A percentile compares a stretch with the other conserved stretches of the same genome.
Evolutionary conservation across 1,140 invertebrate genomes (phyloP).

Genomic region (Atopsyche davidsoni): DNA sequence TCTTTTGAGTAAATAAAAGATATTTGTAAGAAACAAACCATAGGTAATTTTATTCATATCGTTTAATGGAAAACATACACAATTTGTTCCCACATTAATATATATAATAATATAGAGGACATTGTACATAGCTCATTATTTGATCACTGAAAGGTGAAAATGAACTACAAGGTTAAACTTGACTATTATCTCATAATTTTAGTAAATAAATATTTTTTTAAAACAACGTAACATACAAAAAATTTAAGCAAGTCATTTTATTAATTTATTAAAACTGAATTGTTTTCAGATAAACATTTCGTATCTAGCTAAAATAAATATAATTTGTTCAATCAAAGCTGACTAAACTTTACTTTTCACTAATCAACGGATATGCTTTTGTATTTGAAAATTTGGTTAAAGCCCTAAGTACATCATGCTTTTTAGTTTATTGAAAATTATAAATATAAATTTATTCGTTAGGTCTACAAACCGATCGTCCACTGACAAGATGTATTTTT

Average conservation of each 20-base stretch:
- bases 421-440: conserved; percentile 5
- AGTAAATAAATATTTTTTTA: conserved; percentile 9
- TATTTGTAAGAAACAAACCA: conserved; percentile 25
- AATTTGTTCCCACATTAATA: conserved; percentile 32
- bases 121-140: conserved; percentile 27
- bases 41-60: conserved; percentile 26
- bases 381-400: conserved; percentile 18
- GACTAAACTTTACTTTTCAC: neutral
- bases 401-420: conserved; percentile 18
- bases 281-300: too few species aligned
- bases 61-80: conserved; percentile 30
- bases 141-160: conserved; percentile 16
- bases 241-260: neutral
- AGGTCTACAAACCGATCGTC: too few species aligned
- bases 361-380: conserved; percentile 7
- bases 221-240: conserved; percentile 7
- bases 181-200: neutral
- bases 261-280: conserved; percentile 12
- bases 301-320: conserved; percentile 17
- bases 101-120: conserved; percentile 20
- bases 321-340: conserved; percentile 3
- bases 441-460: neutral
- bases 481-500: too few species aligned
- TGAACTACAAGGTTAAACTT: conserved; percentile 1
- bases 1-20: too few species aligned